These are phyloP conservation scores for Pemphredon lugubris DNA, from an alignment of 2,888 invertebrate genomes.

Conservation along the genomic window DNA sequence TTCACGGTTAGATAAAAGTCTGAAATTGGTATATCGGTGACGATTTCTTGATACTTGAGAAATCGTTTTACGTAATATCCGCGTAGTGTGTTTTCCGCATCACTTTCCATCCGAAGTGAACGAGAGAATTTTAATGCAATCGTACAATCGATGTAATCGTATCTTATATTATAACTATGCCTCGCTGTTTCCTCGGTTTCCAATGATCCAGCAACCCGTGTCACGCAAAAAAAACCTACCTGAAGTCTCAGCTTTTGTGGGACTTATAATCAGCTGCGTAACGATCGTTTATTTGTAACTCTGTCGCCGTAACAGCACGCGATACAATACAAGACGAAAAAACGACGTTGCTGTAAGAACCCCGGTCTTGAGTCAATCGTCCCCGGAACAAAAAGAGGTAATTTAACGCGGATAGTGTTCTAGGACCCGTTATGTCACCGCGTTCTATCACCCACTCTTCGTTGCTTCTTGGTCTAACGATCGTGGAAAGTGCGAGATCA, in stretches of 20 bases:
- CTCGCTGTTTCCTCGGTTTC: conserved; percentile 23
- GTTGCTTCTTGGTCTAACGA: conserved; percentile 18
- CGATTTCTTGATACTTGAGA: background rate
- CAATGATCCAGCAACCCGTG: conserved; percentile 13
- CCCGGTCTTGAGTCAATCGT: conserved; percentile 18
- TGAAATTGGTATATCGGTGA: background rate
- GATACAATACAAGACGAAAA: conserved; percentile 17
- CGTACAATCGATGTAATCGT: conserved; percentile 7
- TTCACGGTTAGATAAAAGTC: background rate
- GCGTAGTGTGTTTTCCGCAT: background rate
- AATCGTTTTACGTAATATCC: background rate
- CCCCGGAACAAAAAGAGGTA: conserved; percentile 14
- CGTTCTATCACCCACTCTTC: conserved; percentile 33
- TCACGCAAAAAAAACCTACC: conserved; percentile 34
- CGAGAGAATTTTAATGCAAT: background rate
- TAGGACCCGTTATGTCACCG: conserved; percentile 43
- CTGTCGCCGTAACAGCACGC: conserved; percentile 45
- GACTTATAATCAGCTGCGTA: conserved; percentile 22
- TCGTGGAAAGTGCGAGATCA: conserved; percentile 58
- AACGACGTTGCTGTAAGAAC: conserved; percentile 32
- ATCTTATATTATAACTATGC: background rate
- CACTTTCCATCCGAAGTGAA: background rate
- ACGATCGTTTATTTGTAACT: conserved; percentile 45
- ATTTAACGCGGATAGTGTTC: conserved; percentile 38
- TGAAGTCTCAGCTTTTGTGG: conserved; percentile 4